A percentile compares a stretch with the other conserved stretches of the same genome.
Conservation (phyloP, 2,797 vertebrate species). For the Leptoclinus maculatus region DNA sequence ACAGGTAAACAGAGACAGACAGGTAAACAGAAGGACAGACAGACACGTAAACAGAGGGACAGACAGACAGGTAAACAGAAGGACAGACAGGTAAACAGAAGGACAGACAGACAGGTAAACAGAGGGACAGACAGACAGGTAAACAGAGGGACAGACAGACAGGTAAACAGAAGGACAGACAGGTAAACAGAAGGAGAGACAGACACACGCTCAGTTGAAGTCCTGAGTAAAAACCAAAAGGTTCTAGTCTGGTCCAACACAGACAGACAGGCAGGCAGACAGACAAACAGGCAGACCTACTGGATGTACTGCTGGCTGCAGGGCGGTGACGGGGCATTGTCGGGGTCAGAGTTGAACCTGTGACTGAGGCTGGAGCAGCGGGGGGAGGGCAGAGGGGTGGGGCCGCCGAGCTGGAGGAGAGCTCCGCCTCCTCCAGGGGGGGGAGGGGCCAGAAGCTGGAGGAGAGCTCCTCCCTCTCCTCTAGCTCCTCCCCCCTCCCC, state of each 20-base stretch:
- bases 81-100: background rate
- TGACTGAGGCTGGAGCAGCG: conserved; percentile 92
- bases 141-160: background rate
- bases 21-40: background rate
- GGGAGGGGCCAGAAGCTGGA: conserved; percentile 89
- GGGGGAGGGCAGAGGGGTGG: conserved; percentile 92
- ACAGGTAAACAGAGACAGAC: conserved; percentile 10
- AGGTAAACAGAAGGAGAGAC: background rate
- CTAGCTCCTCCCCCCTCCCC: conserved; percentile 22
- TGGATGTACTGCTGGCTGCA: conserved; percentile 87
- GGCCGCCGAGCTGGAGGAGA: conserved; percentile 90
- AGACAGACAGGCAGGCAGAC: too few species aligned
- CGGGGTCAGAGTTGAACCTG: conserved; percentile 94
- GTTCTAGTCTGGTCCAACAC: too few species aligned
- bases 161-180: background rate
- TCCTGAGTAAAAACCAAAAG: too few species aligned
- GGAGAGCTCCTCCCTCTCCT: conserved; percentile 71
- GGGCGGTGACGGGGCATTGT: conserved; percentile 93
- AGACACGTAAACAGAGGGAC: conserved; percentile 5
- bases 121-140: conserved; percentile 6
- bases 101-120: conserved; percentile 13
- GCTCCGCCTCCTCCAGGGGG: conserved; percentile 79
- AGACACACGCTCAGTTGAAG: background rate
- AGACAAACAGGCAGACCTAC: conserved; percentile 49
- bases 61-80: conserved; percentile 8